Conservation (phyloP, 2,113 vertebrate species). For the Oreochromis niloticus region DNA sequence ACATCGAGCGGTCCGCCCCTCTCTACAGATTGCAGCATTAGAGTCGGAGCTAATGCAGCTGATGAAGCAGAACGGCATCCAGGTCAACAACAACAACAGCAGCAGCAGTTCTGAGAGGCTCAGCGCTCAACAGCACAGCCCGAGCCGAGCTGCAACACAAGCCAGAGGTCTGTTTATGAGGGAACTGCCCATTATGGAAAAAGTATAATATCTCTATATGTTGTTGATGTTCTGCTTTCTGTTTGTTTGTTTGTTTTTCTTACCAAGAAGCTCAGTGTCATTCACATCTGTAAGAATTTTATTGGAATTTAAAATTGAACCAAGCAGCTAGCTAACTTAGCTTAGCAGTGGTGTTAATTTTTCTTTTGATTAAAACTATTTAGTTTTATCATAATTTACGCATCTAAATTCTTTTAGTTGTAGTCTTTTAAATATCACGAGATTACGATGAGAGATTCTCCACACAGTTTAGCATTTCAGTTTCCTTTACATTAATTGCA, state of each 20-base stretch:
- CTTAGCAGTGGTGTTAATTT: not conserved
- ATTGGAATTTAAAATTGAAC: not conserved
- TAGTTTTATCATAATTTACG: not conserved
- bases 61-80: slow-evolving; percentile 92
- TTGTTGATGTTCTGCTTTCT: not conserved
- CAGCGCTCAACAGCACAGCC: slow-evolving; percentile 62
- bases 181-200: not conserved
- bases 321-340: not conserved
- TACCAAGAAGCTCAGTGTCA: not conserved
- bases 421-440: not conserved
- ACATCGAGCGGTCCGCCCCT: not conserved
- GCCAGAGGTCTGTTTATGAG: slow-evolving; percentile 72
- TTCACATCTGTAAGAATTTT: not conserved
- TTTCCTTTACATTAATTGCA: not conserved
- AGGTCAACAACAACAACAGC: slow-evolving; percentile 96
- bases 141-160: slow-evolving; percentile 65
- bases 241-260: not conserved
- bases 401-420: not conserved
- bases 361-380: not conserved
- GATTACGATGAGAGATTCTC: not conserved
- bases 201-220: not conserved
- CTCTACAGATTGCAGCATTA: slow-evolving; percentile 82
- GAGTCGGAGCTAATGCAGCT: slow-evolving; percentile 91
- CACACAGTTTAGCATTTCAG: not conserved
- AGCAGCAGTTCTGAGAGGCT: slow-evolving; percentile 82